These are phyloP conservation scores for Pachycephala philippinensis DNA, from an alignment of 2,113 vertebrate species.

Conservation along the genomic window DNA sequence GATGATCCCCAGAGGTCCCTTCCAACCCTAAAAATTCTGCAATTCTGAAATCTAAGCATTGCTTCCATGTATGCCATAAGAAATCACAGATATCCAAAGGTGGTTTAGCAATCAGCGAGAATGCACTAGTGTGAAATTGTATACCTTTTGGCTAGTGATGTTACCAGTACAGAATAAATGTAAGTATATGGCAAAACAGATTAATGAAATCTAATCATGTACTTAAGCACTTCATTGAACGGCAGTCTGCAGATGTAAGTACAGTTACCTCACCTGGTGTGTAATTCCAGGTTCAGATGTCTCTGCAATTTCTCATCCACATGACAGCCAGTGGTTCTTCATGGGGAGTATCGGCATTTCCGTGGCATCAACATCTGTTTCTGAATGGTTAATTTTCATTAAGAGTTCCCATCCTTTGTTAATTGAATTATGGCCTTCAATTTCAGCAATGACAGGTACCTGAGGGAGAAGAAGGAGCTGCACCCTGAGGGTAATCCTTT, in stretches of 20 bases:
- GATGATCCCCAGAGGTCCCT: neutral
- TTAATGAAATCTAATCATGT: neutral
- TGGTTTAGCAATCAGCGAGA: neutral
- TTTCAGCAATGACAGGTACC: neutral
- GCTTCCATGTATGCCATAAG: neutral
- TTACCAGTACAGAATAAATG: neutral
- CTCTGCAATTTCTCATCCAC: neutral
- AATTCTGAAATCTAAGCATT: neutral
- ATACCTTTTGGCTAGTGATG: neutral
- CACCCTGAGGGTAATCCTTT: neutral
- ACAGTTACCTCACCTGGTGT: neutral
- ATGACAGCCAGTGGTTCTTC: neutral
- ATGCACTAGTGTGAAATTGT: neutral
- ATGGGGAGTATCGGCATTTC: neutral
- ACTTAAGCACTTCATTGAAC: neutral
- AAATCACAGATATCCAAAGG: neutral
- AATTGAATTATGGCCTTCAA: constrained; percentile 24
- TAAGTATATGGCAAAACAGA: neutral
- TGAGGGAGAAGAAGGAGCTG: constrained; percentile 2
- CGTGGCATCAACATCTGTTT: constrained; percentile 5
- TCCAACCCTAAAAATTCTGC: neutral
- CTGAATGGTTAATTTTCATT: constrained; percentile 3
- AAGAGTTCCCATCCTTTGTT: neutral
- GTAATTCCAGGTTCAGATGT: neutral
- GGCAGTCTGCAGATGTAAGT: neutral